These are phyloP conservation scores for Diploscapter pachys DNA, from an alignment of 1,140 invertebrate species.

Conservation along the genomic window DNA sequence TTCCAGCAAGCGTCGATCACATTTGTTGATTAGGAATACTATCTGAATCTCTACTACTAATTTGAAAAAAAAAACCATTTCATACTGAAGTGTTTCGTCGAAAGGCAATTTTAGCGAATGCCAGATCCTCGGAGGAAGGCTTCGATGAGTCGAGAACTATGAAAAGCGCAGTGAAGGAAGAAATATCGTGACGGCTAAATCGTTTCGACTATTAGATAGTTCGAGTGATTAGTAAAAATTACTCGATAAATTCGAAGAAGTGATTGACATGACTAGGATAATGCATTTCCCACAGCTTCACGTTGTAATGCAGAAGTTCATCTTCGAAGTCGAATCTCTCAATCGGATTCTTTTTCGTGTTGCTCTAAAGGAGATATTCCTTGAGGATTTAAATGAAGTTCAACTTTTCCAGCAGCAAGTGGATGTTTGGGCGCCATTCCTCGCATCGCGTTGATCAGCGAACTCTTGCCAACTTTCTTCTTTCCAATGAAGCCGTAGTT, in stretches of 20 bases:
- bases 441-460: constrained; percentile 33
- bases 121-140: constrained; percentile 30
- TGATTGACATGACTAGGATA: constrained; percentile 29
- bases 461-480: constrained; percentile 23
- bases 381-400: neutral
- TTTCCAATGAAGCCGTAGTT: constrained; percentile 35
- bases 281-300: constrained; percentile 32
- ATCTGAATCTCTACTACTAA: too few species aligned
- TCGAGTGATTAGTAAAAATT: neutral
- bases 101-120: constrained; percentile 33
- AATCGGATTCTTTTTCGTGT: constrained; percentile 15
- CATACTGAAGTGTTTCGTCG: constrained; percentile 20
- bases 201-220: neutral
- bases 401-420: constrained; percentile 22
- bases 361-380: constrained; percentile 7
- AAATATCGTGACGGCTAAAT: constrained; percentile 28
- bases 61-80: too few species aligned
- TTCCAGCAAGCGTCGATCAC: constrained; percentile 16
- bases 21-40: constrained; percentile 26
- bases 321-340: constrained; percentile 35
- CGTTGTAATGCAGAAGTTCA: constrained; percentile 30
- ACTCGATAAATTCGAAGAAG: constrained; percentile 38
- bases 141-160: constrained; percentile 17
- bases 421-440: constrained; percentile 35
- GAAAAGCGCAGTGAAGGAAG: constrained; percentile 35